These are phyloP conservation scores for Ciona savignyi DNA, from an alignment of 23 tunicate species.

Conservation along the genomic window DNA sequence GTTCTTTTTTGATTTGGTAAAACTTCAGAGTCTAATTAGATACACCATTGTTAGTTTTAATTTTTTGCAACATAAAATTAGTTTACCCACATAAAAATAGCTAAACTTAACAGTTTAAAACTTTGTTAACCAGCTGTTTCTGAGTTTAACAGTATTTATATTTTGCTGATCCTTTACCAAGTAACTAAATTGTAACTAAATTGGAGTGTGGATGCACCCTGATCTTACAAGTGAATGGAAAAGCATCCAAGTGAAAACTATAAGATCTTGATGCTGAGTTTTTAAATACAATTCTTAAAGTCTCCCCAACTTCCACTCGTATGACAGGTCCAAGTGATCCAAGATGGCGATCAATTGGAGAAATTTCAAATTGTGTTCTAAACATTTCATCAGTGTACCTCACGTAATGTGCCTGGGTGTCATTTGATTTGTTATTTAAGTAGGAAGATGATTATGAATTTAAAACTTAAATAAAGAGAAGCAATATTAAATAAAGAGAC, in stretches of 20 bases:
- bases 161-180: too few relatives aligned
- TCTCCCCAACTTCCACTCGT: constrained; percentile 2
- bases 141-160: too few relatives aligned
- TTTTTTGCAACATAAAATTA: too few relatives aligned
- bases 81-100: too few relatives aligned
- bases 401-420: constrained; percentile 3
- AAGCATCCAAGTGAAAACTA: background rate
- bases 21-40: background rate
- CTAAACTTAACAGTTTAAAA: background rate
- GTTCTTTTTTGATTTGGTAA: background rate
- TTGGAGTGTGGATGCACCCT: too few relatives aligned
- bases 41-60: too few relatives aligned
- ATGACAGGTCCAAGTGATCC: constrained; percentile 7
- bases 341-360: background rate
- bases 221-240: background rate
- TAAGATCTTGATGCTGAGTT: background rate
- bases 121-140: background rate
- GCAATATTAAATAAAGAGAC: too few relatives aligned
- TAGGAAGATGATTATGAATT: too few relatives aligned
- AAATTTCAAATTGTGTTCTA: background rate
- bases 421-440: too few relatives aligned
- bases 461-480: too few relatives aligned
- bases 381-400: constrained; percentile 7
- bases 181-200: too few relatives aligned
- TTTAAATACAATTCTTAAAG: constrained; percentile 5